phyloP scores from a whole-genome alignment of 1,140 invertebrate species.

The Cylas formicarius region DNA sequence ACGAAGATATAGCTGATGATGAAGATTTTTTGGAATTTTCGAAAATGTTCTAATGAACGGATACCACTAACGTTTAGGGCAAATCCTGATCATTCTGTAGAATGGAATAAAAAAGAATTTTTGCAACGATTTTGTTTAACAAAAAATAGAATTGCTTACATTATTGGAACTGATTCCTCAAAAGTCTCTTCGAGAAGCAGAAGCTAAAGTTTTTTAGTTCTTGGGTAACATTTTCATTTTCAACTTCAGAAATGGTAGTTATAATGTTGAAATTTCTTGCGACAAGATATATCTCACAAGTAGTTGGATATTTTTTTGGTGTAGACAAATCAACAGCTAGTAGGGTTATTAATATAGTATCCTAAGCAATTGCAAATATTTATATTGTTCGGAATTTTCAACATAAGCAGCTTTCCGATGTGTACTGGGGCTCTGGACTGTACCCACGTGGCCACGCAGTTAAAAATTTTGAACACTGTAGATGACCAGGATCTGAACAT shows the following conservation, averaged over 20 bases:
- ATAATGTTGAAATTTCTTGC: conserved; percentile 1
- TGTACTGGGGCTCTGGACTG: too few relatives aligned
- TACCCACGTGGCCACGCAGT: too few relatives aligned
- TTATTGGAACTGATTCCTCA: background rate
- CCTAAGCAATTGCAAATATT: conserved; percentile 2
- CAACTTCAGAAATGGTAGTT: background rate
- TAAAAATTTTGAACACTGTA: too few relatives aligned
- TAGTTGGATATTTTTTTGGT: background rate
- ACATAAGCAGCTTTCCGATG: too few relatives aligned
- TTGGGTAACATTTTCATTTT: background rate
- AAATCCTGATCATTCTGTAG: background rate
- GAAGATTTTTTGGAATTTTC: too few relatives aligned
- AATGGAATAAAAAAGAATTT: background rate
- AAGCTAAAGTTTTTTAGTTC: background rate
- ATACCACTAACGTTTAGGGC: too few relatives aligned
- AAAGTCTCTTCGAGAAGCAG: background rate
- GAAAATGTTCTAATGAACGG: too few relatives aligned
- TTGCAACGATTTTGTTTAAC: background rate
- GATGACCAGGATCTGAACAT: too few relatives aligned
- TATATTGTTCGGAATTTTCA: too few relatives aligned
- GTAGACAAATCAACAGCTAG: background rate
- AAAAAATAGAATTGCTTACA: background rate
- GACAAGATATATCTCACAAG: background rate
- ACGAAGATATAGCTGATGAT: too few relatives aligned
- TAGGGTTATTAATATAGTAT: background rate